Evolutionary conservation across 1,140 invertebrate genomes (phyloP).

Genomic region (Drosophila suzukii): DNA sequence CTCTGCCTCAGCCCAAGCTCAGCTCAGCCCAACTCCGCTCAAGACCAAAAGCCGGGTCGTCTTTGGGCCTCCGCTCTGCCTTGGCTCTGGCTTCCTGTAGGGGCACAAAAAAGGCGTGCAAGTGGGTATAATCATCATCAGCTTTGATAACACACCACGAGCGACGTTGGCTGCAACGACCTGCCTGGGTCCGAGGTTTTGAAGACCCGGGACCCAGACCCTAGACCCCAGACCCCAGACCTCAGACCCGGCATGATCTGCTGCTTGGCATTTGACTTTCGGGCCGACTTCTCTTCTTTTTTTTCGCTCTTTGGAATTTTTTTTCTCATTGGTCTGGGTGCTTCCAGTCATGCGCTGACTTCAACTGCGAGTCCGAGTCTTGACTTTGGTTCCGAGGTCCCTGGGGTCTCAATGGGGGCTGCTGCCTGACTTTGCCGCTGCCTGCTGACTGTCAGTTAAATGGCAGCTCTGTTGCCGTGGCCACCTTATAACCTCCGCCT

Average conservation of each 20-base stretch:
- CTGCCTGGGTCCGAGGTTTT: conserved; percentile 53
- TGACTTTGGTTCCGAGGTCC: conserved; percentile 44
- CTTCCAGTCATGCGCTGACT: conserved; percentile 74
- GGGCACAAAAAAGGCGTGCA: conserved; percentile 79
- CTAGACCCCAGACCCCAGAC: conserved; percentile 12
- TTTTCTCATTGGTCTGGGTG: conserved; percentile 21
- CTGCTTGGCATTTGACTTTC: conserved; percentile 82
- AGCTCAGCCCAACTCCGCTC: conserved; percentile 5
- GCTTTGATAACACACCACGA: conserved; percentile 83
- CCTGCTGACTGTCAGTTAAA: conserved; percentile 71
- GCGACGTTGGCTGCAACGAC: conserved; percentile 66
- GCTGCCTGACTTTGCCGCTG: conserved; percentile 53
- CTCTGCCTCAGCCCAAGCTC: too few species aligned
- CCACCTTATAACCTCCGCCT: conserved; percentile 77
- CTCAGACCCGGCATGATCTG: conserved; percentile 65
- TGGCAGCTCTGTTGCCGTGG: conserved; percentile 74
- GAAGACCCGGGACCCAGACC: conserved; percentile 39
- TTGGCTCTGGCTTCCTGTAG: conserved; percentile 52
- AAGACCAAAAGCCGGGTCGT: conserved; percentile 36
- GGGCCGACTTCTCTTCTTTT: conserved; percentile 40
- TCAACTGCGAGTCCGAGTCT: conserved; percentile 32
- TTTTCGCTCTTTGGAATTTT: conserved; percentile 12
- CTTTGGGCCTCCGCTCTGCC: conserved; percentile 9
- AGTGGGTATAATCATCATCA: conserved; percentile 84
- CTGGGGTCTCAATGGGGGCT: conserved; percentile 56